Percentiles rank a stretch among this genome's conserved stretches.
These are phyloP conservation scores for Coryphaenoides rupestris DNA, from an alignment of 2,113 vertebrate genomes.

Conservation along the genomic window DNA sequence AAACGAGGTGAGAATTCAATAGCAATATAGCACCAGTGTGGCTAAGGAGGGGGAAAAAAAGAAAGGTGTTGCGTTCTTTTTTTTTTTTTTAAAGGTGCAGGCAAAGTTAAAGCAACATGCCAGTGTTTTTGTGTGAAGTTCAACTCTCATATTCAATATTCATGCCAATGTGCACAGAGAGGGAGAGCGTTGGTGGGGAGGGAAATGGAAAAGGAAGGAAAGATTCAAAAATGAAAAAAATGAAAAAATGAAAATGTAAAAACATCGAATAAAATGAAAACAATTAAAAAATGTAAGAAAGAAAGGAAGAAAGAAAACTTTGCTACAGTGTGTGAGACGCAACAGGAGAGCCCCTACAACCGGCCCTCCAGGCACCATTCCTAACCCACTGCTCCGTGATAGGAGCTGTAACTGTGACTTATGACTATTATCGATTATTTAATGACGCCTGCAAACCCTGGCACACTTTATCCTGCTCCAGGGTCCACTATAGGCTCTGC, in stretches of 20 bases:
- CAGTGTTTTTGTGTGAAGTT: conserved; percentile 32
- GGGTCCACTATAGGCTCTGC: conserved; percentile 44
- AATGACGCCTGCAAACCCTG: conserved; percentile 54
- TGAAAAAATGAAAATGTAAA: neutral
- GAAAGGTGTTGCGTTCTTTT: conserved; percentile 2
- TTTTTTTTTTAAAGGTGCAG: too few relatives aligned
- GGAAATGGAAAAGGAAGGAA: conserved; percentile 15
- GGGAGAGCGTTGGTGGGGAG: conserved; percentile 39
- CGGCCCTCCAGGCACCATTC: conserved; percentile 14
- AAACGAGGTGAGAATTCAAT: too few relatives aligned
- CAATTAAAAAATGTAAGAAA: conserved; percentile 21
- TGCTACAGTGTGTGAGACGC: neutral
- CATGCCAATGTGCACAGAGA: conserved; percentile 29
- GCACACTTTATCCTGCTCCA: conserved; percentile 55
- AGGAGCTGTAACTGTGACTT: conserved; percentile 54
- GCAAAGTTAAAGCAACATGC: conserved; percentile 22
- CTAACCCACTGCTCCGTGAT: conserved; percentile 48
- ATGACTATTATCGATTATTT: conserved; percentile 69
- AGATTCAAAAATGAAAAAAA: neutral
- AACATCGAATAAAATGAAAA: neutral
- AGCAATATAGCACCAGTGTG: too few relatives aligned
- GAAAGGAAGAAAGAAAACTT: conserved; percentile 14
- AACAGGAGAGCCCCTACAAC: too few relatives aligned
- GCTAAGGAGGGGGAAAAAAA: too few relatives aligned
- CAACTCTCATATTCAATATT: conserved; percentile 15